phyloP scores from a whole-genome alignment of 1,140 invertebrate species.

The Lucilia sericata region DNA sequence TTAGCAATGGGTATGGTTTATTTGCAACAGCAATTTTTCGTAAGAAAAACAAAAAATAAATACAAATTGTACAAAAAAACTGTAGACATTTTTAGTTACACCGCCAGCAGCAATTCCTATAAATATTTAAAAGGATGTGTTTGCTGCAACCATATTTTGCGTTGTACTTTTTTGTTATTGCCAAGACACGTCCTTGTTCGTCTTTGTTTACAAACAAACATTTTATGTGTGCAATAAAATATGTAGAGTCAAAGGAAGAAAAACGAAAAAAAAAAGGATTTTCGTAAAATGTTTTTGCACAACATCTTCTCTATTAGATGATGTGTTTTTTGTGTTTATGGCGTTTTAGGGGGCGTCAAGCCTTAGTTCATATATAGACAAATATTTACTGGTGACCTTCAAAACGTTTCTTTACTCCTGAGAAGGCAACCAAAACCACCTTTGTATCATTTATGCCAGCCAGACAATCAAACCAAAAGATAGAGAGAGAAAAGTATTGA shows the following conservation, averaged over 20 bases:
- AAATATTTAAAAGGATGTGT: not conserved
- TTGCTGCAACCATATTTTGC: not conserved
- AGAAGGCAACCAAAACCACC: not conserved
- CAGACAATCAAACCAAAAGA: not conserved
- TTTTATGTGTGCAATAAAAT: slow-evolving; percentile 11
- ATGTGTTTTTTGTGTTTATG: too few species aligned
- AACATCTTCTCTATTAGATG: too few species aligned
- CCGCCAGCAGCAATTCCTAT: not conserved
- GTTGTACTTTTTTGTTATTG: too few species aligned
- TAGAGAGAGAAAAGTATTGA: not conserved
- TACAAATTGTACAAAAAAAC: not conserved
- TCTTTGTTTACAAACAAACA: not conserved
- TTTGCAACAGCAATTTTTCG: too few species aligned
- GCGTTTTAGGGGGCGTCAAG: not conserved
- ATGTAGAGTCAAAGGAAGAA: not conserved
- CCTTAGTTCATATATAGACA: not conserved
- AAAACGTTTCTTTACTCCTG: not conserved
- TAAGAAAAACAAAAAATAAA: not conserved
- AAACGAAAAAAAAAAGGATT: not conserved
- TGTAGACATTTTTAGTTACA: not conserved
- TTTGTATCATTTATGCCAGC: not conserved
- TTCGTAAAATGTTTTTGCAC: not conserved
- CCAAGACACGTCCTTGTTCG: not conserved
- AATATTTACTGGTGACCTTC: not conserved
- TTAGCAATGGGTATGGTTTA: too few species aligned